Conservation (phyloP, 2,888 invertebrate genomes). For the Barypeithes pellucidus region DNA sequence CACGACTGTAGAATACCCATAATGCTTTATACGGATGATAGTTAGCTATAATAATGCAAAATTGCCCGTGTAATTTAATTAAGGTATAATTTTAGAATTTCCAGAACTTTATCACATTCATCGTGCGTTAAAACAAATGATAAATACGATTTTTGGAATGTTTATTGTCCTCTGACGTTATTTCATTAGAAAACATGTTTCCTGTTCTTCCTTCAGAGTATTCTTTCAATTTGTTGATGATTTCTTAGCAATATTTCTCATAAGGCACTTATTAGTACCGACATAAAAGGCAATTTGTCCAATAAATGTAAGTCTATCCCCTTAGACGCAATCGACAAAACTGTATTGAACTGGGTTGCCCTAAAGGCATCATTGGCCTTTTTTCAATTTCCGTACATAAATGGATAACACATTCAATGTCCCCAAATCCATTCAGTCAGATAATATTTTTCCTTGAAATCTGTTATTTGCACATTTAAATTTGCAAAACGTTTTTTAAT, state of each 20-base stretch:
- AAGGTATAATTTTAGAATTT: no score
- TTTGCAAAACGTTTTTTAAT: constrained; percentile 5
- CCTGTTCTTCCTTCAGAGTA: no score
- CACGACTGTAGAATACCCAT: no score
- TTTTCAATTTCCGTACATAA: constrained; percentile 38
- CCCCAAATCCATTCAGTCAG: constrained; percentile 23
- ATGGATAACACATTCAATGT: constrained; percentile 29
- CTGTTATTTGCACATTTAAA: constrained; percentile 11
- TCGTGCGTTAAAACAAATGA: no score
- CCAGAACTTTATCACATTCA: no score
- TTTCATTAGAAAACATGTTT: no score
- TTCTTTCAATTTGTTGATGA: no score
- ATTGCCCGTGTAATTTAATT: no score
- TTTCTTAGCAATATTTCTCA: not conserved
- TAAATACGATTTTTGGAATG: no score
- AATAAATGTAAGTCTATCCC: constrained; percentile 24
- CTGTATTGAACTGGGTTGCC: constrained; percentile 27
- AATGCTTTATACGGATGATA: no score
- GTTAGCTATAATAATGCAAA: no score
- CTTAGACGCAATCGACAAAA: constrained; percentile 24
- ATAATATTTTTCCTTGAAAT: constrained; percentile 10
- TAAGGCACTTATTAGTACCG: not conserved
- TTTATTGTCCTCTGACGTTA: no score
- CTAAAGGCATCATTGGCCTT: constrained; percentile 33
- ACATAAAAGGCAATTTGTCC: constrained; percentile 22